Conservation (phyloP, 2,797 vertebrate genomes). For the Hoplostethus atlanticus region DNA sequence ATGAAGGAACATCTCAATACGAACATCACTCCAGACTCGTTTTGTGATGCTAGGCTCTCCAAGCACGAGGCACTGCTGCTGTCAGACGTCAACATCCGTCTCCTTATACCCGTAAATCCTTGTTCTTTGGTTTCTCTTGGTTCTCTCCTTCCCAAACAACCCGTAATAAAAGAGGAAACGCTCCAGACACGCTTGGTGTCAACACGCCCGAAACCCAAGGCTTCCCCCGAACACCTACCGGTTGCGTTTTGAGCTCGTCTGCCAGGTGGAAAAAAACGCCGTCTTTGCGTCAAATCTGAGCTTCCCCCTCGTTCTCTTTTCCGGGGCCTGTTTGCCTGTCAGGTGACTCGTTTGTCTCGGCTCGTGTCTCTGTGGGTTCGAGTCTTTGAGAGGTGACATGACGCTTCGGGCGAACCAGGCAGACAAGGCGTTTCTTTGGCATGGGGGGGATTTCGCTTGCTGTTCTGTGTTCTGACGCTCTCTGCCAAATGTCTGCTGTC, state of each 20-base stretch:
- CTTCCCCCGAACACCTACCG: conserved; percentile 49
- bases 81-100: too few species aligned
- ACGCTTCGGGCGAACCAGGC: conserved; percentile 67
- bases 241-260: conserved; percentile 20
- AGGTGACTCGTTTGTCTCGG: conserved; percentile 27
- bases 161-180: not conserved
- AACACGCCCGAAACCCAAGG: conserved; percentile 25
- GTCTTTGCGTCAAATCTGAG: conserved; percentile 51
- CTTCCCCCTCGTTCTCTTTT: not conserved
- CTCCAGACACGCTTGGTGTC: conserved; percentile 11
- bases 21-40: too few species aligned
- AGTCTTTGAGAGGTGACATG: conserved; percentile 69
- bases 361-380: conserved; percentile 56
- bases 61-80: too few species aligned
- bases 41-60: too few species aligned
- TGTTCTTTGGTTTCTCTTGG: too few species aligned
- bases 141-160: not conserved
- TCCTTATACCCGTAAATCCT: too few species aligned
- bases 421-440: conserved; percentile 51
- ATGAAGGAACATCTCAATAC: too few species aligned
- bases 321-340: conserved; percentile 45
- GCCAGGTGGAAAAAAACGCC: conserved; percentile 33
- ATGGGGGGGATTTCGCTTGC: conserved; percentile 32
- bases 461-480: conserved; percentile 47
- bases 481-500: conserved; percentile 66